Percentiles rank a stretch among this genome's conserved stretches.
Conservation (phyloP, 2,797 vertebrate genomes). For the Carduelis carduelis region DNA sequence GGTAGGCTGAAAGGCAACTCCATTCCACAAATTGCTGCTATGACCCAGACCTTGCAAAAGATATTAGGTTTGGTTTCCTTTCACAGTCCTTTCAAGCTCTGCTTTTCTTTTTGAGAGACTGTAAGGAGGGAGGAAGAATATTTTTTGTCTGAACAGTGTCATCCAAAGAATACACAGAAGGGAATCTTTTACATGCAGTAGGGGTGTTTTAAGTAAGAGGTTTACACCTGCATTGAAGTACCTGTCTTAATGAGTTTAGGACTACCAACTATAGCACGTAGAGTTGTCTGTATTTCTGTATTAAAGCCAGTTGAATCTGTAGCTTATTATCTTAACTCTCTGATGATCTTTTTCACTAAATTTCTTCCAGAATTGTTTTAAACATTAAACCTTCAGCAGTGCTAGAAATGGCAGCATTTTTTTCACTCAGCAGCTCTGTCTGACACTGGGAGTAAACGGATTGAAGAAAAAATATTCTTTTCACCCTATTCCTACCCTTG, state of each 20-base stretch:
- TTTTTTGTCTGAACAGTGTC: not conserved
- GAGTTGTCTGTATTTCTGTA: not conserved
- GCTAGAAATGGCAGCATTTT: not conserved
- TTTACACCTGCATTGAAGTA: not conserved
- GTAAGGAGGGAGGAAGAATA: not conserved
- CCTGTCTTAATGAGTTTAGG: not conserved
- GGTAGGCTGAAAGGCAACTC: constrained; percentile 36
- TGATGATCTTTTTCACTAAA: not conserved
- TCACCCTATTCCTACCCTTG: not conserved
- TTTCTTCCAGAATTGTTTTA: not conserved
- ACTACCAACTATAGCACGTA: not conserved
- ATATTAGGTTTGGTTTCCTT: constrained; percentile 53
- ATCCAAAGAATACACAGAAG: not conserved
- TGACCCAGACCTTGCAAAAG: constrained; percentile 67
- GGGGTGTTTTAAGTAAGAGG: not conserved
- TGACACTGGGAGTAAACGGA: not conserved
- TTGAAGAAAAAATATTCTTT: not conserved
- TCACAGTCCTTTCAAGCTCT: not conserved
- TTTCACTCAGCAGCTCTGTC: not conserved
- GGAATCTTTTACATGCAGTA: not conserved
- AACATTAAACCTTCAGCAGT: not conserved
- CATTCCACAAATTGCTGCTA: constrained; percentile 42
- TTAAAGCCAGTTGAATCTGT: not conserved
- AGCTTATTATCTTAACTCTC: not conserved
- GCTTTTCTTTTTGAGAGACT: not conserved